These are phyloP conservation scores for Stratiolaelaps scimitus DNA, from an alignment of 1,140 invertebrate species.

Conservation along the genomic window DNA sequence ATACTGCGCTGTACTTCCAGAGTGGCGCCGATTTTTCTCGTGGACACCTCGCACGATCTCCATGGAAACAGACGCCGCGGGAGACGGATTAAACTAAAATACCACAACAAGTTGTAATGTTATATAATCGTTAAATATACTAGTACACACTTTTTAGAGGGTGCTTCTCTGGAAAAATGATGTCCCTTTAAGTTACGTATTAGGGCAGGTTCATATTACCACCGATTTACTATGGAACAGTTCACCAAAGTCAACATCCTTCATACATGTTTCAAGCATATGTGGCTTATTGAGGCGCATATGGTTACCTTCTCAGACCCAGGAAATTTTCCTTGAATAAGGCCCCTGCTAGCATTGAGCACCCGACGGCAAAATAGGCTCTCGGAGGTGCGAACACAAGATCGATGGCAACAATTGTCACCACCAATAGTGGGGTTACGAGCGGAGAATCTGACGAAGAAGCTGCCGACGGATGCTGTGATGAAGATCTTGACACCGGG, in stretches of 20 bases:
- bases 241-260: too few relatives aligned
- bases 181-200: too few relatives aligned
- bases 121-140: too few relatives aligned
- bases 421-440: not conserved
- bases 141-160: too few relatives aligned
- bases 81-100: conserved; percentile 7
- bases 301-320: conserved; percentile 3
- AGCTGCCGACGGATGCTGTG: too few relatives aligned
- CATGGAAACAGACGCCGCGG: conserved; percentile 8
- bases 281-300: too few relatives aligned
- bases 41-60: conserved; percentile 4
- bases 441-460: not conserved
- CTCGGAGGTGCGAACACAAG: conserved; percentile 10
- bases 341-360: conserved; percentile 5
- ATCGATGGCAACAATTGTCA: conserved; percentile 10
- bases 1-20: conserved; percentile 14
- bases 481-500: conserved; percentile 26
- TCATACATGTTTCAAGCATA: too few relatives aligned
- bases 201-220: too few relatives aligned
- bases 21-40: conserved; percentile 16
- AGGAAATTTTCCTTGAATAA: conserved; percentile 5
- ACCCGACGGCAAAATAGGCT: not conserved
- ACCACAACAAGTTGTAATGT: too few relatives aligned
- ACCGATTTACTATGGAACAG: too few relatives aligned
- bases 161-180: too few relatives aligned